A percentile compares a stretch with the other conserved stretches of the same genome.
phyloP scores from a whole-genome alignment of 2,888 invertebrate species.

The Drosophila lacicola region DNA sequence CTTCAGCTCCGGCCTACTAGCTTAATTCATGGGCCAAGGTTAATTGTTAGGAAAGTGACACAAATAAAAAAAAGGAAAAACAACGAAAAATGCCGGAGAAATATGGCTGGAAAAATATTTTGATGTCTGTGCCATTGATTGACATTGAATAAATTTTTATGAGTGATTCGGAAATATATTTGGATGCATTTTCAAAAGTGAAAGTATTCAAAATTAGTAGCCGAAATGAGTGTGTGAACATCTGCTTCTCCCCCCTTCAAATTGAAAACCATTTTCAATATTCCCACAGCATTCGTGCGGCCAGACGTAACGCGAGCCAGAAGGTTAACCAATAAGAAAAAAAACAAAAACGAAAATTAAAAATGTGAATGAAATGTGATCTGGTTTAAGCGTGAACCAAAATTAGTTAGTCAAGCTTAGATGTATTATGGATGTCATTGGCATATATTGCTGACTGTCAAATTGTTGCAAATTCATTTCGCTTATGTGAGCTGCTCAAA shows the following conservation, averaged over 20 bases:
- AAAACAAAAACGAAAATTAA: neutral
- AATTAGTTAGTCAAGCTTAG: constrained; percentile 17
- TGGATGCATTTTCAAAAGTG: constrained; percentile 37
- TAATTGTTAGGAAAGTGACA: constrained; percentile 43
- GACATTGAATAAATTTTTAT: constrained; percentile 40
- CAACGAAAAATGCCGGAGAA: neutral
- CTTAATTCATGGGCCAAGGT: constrained; percentile 49
- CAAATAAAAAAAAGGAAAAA: neutral
- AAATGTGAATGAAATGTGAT: constrained; percentile 34
- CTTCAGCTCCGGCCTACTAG: constrained; percentile 5
- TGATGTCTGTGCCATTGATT: constrained; percentile 13
- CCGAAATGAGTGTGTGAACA: constrained; percentile 43
- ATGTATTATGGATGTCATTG: neutral
- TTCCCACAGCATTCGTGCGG: constrained; percentile 40
- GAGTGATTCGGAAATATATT: constrained; percentile 7
- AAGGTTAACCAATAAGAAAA: constrained; percentile 12
- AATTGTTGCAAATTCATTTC: neutral
- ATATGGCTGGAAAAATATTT: constrained; percentile 15
- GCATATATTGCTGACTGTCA: neutral
- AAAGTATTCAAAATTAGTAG: constrained; percentile 28
- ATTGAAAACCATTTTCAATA: constrained; percentile 3
- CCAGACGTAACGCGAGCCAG: neutral
- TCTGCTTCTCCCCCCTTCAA: neutral
- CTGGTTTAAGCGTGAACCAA: constrained; percentile 21
- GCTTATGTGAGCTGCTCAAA: neutral